Evolutionary conservation across 2,888 invertebrate species (phyloP).

Genomic region (Lypha dubia): DNA sequence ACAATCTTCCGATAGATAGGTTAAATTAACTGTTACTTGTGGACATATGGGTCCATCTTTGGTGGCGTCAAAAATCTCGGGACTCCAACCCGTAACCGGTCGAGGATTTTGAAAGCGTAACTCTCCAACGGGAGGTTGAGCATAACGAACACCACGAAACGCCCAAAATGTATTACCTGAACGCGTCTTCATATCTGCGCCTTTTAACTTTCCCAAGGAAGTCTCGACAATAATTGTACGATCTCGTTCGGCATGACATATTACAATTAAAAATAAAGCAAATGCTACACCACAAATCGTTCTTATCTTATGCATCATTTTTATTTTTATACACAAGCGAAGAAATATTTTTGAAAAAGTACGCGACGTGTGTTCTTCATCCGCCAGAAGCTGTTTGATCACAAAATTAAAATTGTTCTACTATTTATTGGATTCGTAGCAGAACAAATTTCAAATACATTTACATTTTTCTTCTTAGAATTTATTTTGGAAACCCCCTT

Average conservation of each 20-base stretch:
- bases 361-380: constrained; percentile 15
- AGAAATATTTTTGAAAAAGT: background rate
- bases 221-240: constrained; percentile 75
- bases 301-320: constrained; percentile 13
- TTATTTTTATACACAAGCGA: constrained; percentile 14
- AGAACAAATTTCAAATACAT: background rate
- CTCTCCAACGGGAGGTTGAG: constrained; percentile 78
- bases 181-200: constrained; percentile 76
- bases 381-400: constrained; percentile 12
- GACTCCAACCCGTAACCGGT: constrained; percentile 83
- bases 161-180: constrained; percentile 77
- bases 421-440: constrained; percentile 58
- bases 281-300: constrained; percentile 7
- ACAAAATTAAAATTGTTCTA: background rate
- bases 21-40: constrained; percentile 78
- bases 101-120: constrained; percentile 83
- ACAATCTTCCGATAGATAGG: constrained; percentile 85
- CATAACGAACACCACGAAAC: constrained; percentile 81
- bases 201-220: constrained; percentile 79
- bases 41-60: constrained; percentile 86
- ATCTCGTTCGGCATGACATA: constrained; percentile 17
- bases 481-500: constrained; percentile 34
- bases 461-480: constrained; percentile 28
- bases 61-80: constrained; percentile 84
- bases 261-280: constrained; percentile 24